Evolutionary conservation across 2,113 vertebrate species (phyloP), one percentile per base, ranked within the genome.

Genomic region (Tretioscincus oriximinensis): DNA sequence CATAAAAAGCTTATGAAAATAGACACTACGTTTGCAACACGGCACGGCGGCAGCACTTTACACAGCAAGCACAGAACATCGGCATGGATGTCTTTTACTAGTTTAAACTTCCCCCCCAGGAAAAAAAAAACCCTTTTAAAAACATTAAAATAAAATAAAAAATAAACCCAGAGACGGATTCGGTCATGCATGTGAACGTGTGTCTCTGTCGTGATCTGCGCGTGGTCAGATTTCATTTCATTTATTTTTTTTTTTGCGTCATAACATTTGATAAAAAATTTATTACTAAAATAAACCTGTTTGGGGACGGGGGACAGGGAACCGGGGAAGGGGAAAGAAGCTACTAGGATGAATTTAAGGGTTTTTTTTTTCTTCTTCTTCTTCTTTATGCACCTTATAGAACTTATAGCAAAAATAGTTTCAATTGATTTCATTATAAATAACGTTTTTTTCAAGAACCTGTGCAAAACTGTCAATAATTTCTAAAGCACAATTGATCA

Each of bases 221-320:
- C 95, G 95, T 92, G 95, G 88, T 91, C 94, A 95, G 94, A 95
- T 93, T 94, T 93, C 41, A 58, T 91, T 91, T 91, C 93, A 89
- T 76, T 93, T 93, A 41, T 41, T 87, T 86, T 69, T 85, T 94
- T 97, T 95, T 95, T 95, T 96, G 94, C 93, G 90, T 96, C 92
- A 85, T 78, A 94, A 96, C 94, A 94, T 95, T 96, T 95, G 93
- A 95, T 98, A 97, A 97, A 99, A 99, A 97, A 96, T 95, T 95
- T 90, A 90, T 96, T 98, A 99, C 95, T 97, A 99, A 99, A 99
- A 99, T 98, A 98, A 98, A 98, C 96, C 94, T 97, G 96, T 97
- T 94, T 89, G 77, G 21, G 73, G 80, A 9, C 5, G 35, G n/a
- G 58, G 66, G n/a, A 6, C 14, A 18, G 54, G 54, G 54, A 18